Evolutionary conservation across 2,888 invertebrate species (phyloP).

Genomic region (Zygaena filipendulae): DNA sequence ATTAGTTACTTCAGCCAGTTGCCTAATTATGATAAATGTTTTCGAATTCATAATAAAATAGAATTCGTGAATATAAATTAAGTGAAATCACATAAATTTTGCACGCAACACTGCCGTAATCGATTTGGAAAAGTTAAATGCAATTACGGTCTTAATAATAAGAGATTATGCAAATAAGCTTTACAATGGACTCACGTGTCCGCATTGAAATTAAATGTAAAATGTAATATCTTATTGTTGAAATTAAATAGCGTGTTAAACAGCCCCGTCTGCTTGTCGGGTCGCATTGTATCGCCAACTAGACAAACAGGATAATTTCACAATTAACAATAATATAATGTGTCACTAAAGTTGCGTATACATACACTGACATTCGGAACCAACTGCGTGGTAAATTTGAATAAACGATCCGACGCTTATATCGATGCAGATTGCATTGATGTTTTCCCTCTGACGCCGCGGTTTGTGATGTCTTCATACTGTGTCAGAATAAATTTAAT

Average conservation of each 20-base stretch:
- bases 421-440: constrained; percentile 42
- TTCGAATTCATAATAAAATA: too few species aligned
- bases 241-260: constrained; percentile 65
- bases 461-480: constrained; percentile 62
- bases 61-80: too few species aligned
- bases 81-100: constrained; percentile 19
- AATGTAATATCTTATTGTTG: constrained; percentile 50
- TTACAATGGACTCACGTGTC: constrained; percentile 36
- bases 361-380: constrained; percentile 42
- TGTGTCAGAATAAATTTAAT: constrained; percentile 47
- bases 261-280: constrained; percentile 21
- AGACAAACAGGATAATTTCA: constrained; percentile 47
- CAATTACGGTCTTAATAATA: constrained; percentile 31
- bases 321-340: too few species aligned
- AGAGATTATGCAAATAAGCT: constrained; percentile 51
- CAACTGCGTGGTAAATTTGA: constrained; percentile 64
- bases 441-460: constrained; percentile 39
- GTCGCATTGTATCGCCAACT: constrained; percentile 33
- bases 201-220: constrained; percentile 39
- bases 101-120: constrained; percentile 21
- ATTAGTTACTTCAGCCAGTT: too few species aligned
- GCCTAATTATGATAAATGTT: too few species aligned
- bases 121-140: constrained; percentile 29
- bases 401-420: constrained; percentile 50
- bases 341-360: constrained; percentile 32